Evolutionary conservation across 2,113 vertebrate species (phyloP).

Genomic region (Gasterosteus nipponicus): DNA sequence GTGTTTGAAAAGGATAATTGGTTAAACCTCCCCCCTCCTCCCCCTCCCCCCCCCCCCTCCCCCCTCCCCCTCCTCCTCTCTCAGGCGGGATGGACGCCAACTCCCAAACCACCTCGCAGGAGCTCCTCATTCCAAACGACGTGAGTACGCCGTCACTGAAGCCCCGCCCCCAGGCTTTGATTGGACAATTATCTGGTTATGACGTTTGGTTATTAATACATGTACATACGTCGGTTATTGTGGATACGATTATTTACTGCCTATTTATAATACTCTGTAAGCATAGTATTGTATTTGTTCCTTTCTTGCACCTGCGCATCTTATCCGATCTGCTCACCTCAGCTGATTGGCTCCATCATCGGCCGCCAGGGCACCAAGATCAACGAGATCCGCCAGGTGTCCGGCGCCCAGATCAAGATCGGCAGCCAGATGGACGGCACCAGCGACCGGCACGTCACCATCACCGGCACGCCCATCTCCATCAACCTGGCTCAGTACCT

Average conservation of each 20-base stretch:
- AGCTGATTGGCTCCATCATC: constrained; percentile 96
- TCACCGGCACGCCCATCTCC: constrained; percentile 90
- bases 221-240: too few relatives aligned
- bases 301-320: too few relatives aligned
- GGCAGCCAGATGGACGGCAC: constrained; percentile 92
- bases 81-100: constrained; percentile 84
- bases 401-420: constrained; percentile 95
- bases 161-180: neutral
- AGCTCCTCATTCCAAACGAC: constrained; percentile 95
- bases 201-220: too few relatives aligned
- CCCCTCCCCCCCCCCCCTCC: neutral
- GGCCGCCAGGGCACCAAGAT: constrained; percentile 96
- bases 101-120: constrained; percentile 90
- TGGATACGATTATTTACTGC: too few relatives aligned
- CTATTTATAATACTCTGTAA: too few relatives aligned
- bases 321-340: neutral
- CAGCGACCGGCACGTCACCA: constrained; percentile 91
- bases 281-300: too few relatives aligned
- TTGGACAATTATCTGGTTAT: neutral
- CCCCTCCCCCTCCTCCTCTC: constrained; percentile 12
- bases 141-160: constrained; percentile 72
- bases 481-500: constrained; percentile 96
- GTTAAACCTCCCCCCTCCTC: neutral
- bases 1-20: too few relatives aligned
- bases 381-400: constrained; percentile 85